A percentile compares a stretch with the other conserved stretches of the same genome.
phyloP scores from a whole-genome alignment of 2,888 invertebrate species.

The Eupithecia exiguata region DNA sequence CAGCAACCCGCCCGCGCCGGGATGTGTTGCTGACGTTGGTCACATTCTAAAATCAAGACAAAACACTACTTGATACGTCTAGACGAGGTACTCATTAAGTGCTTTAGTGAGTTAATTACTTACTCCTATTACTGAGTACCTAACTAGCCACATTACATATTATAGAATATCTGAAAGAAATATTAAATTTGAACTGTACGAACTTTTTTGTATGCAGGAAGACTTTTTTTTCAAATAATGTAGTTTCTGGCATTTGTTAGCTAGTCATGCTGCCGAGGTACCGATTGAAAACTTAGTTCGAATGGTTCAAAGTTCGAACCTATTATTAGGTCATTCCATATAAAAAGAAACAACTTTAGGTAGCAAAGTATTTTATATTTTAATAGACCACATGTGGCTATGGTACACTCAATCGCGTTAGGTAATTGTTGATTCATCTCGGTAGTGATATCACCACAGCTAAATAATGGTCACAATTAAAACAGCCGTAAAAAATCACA shows the following conservation, averaged over 20 bases:
- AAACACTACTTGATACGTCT: background rate
- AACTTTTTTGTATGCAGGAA: background rate
- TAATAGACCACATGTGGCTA: constrained; percentile 7
- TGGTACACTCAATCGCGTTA: background rate
- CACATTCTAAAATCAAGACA: background rate
- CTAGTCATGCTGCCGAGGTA: background rate
- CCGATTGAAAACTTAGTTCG: background rate
- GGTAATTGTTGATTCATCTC: constrained; percentile 10
- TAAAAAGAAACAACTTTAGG: background rate
- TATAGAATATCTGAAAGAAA: background rate
- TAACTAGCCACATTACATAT: background rate
- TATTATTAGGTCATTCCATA: background rate
- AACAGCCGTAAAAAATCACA: constrained; percentile 11
- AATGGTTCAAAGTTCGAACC: background rate
- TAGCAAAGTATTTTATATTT: background rate
- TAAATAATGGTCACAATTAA: constrained; percentile 23
- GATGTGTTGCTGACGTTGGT: background rate
- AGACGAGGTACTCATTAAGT: too few species aligned
- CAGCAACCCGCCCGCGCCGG: background rate
- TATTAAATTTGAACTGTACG: background rate
- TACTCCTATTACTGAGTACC: background rate
- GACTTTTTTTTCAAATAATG: too few species aligned
- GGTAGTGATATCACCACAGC: constrained; percentile 30
- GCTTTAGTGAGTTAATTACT: too few species aligned
- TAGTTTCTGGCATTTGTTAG: background rate